phyloP scores from a whole-genome alignment of 2,888 invertebrate species.

The Notodonta ziczac region DNA sequence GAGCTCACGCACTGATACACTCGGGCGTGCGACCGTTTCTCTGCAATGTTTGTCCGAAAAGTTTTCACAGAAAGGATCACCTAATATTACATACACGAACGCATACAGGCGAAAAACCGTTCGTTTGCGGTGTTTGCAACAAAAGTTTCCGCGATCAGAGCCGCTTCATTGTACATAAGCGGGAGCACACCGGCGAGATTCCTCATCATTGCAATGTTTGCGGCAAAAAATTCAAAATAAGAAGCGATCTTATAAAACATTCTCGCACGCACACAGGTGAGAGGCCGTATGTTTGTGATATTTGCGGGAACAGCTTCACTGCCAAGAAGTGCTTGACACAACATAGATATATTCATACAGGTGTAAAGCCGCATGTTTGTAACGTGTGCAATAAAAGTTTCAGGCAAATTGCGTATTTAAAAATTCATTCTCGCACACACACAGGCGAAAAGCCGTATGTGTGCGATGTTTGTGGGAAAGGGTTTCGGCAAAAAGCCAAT shows the following conservation, averaged over 20 bases:
- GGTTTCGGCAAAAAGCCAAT: not conserved
- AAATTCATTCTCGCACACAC: constrained; percentile 22
- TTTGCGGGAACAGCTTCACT: not conserved
- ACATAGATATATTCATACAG: too few species aligned
- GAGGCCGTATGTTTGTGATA: not conserved
- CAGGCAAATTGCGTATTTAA: too few species aligned
- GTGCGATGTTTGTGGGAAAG: constrained; percentile 8
- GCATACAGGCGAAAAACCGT: not conserved
- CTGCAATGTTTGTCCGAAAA: constrained; percentile 11
- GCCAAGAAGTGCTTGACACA: too few species aligned
- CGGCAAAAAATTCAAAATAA: too few species aligned
- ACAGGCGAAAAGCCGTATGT: constrained; percentile 7
- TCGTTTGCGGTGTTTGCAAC: not conserved
- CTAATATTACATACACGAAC: not conserved
- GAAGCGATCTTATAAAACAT: too few species aligned
- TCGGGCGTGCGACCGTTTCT: constrained; percentile 20
- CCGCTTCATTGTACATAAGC: not conserved
- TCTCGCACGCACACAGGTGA: not conserved
- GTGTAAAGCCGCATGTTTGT: not conserved
- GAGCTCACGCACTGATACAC: not conserved
- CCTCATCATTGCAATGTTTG: too few species aligned
- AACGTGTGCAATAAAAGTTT: too few species aligned
- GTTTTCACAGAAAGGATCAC: not conserved
- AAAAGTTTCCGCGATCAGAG: not conserved
- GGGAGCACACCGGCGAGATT: too few species aligned